A percentile compares a stretch with the other conserved stretches of the same genome.
phyloP scores from a whole-genome alignment of 2,888 invertebrate species.

The Pammene aurita region DNA sequence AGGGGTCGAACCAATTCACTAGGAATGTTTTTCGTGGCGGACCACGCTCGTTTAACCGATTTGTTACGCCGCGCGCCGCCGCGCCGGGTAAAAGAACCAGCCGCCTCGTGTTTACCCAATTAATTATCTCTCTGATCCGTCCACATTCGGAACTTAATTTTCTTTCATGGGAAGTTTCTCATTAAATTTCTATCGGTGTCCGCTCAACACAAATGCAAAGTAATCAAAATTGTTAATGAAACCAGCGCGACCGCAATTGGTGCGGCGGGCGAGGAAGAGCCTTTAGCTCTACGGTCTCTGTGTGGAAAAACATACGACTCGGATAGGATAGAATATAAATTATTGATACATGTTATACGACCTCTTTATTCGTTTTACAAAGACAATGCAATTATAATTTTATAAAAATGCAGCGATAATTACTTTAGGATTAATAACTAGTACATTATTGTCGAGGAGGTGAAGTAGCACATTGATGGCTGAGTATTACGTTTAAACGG shows the following conservation, averaged over 20 bases:
- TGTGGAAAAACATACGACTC: background rate
- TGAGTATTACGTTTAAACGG: too few relatives aligned
- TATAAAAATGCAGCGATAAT: too few relatives aligned
- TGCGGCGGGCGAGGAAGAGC: constrained; percentile 39
- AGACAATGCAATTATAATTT: too few relatives aligned
- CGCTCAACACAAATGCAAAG: constrained; percentile 72
- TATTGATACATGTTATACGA: too few relatives aligned
- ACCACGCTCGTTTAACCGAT: background rate
- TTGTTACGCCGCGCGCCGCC: background rate
- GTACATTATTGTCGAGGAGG: too few relatives aligned
- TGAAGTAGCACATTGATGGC: too few relatives aligned
- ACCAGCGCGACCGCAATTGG: constrained; percentile 47
- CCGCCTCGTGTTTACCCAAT: constrained; percentile 61
- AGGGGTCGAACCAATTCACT: too few relatives aligned
- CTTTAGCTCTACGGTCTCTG: background rate
- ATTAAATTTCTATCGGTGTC: constrained; percentile 66
- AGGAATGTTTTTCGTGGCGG: too few relatives aligned
- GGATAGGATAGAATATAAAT: background rate
- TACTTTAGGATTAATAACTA: too few relatives aligned
- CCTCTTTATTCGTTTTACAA: too few relatives aligned
- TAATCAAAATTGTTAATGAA: constrained; percentile 73
- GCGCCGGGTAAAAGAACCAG: constrained; percentile 6
- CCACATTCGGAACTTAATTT: constrained; percentile 69
- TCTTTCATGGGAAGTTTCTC: constrained; percentile 65
- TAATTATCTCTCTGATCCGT: constrained; percentile 61